Base-by-base conservation (phyloP, 2,888 invertebrate species). In the Caenorhabditis zanzibari region DNA sequence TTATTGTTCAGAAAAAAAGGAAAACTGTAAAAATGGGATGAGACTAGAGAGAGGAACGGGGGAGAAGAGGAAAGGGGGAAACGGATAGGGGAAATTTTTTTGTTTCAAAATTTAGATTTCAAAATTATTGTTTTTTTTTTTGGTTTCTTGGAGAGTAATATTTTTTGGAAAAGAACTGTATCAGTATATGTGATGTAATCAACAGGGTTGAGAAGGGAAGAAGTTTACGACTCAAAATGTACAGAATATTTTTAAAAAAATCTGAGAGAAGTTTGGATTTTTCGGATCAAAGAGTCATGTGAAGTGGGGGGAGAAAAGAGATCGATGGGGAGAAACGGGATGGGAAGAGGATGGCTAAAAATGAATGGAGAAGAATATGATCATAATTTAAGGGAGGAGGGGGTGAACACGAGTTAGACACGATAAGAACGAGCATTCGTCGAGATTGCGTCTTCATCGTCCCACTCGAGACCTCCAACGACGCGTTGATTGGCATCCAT, bases 401-500 rank as follows among this genome's bases (percentile, higher is more conserved):
- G 19, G 32, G 49, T 49, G 73, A 54, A 58, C 52, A 44, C 54
- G 79, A 71, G 61, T 81, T 79, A 82, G 75, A 89, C 88, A 71
- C 89, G 85, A 81, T 89, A 89, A 49, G 88, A 88, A 12, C 88
- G 87, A 16, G 88, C 76, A 75, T 85, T 86, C 12, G 88, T 81
- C 12, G 87, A 74, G 12, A 85, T 71, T 38, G 82, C 82, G 54
- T 86, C 87, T 75, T 88, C 88, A 91, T 95, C 94, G 92, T 95
- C 95, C 95, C 95, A 95, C 90, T 95, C 95, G 80, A 95, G 92
- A 72, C 93, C 93, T 28, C 84, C 82, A 64, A 63, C 79, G 61
- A 69, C 88, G 66, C 87, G 84, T 52, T 86, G 85, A 19, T 75
- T 82, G 14, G 74, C 71, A 26, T 86, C 86, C 61, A 84, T 49